These are phyloP conservation scores for Halocaridina rubra DNA, from an alignment of 2,888 invertebrate genomes.

Conservation along the genomic window DNA sequence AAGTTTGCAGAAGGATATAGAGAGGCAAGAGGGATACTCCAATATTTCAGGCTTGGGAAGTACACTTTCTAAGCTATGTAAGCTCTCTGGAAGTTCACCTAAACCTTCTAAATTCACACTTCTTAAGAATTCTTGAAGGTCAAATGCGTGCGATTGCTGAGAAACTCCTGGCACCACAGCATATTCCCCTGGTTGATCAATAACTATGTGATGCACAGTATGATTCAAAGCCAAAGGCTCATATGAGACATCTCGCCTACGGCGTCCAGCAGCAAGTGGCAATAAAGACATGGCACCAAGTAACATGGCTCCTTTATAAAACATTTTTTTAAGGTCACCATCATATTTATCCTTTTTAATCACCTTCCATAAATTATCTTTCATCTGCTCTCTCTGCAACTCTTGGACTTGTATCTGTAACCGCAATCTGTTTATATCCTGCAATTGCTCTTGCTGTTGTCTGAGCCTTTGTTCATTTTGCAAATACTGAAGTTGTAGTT, in stretches of 20 bases:
- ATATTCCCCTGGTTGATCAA: not conserved
- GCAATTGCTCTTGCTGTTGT: slow-evolving; percentile 80
- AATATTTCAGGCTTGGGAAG: slow-evolving; percentile 27
- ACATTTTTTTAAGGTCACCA: slow-evolving; percentile 50
- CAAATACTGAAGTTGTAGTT: slow-evolving; percentile 7
- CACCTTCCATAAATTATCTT: slow-evolving; percentile 44
- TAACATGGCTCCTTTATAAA: slow-evolving; percentile 61
- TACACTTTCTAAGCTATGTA: slow-evolving; percentile 3
- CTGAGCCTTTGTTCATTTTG: slow-evolving; percentile 74
- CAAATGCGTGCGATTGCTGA: not conserved
- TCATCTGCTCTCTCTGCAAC: slow-evolving; percentile 41
- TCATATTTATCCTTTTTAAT: slow-evolving; percentile 44
- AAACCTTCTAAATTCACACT: not conserved
- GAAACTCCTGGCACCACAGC: not conserved
- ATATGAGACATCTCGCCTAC: not conserved
- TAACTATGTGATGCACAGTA: not conserved
- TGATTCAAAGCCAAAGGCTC: not conserved
- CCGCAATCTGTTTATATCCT: slow-evolving; percentile 64
- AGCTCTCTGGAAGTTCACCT: not conserved
- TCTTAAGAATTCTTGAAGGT: not conserved
- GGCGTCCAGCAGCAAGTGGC: slow-evolving; percentile 41
- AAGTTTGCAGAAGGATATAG: slow-evolving; percentile 39
- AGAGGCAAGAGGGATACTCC: slow-evolving; percentile 31
- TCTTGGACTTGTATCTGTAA: slow-evolving; percentile 62
- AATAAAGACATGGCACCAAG: slow-evolving; percentile 62